Conservation (phyloP, 2,113 vertebrate species). For the Nothocercus julius region DNA sequence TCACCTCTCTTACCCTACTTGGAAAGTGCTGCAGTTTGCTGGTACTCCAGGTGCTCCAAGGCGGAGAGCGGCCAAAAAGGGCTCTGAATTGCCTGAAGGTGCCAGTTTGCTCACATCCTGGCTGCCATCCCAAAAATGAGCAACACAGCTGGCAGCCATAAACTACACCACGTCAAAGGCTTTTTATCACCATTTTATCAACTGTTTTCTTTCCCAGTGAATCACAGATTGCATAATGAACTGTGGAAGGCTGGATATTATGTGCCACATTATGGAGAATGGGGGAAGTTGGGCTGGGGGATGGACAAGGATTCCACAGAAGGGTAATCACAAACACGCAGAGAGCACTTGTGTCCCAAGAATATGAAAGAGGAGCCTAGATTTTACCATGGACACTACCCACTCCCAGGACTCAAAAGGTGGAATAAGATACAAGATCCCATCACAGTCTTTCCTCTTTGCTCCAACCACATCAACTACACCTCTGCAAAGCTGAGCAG, state of each 20-base stretch:
- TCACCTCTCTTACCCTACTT: not conserved
- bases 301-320: not conserved
- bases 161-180: not conserved
- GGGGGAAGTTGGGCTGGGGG: not conserved
- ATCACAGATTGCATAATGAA: not conserved
- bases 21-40: not conserved
- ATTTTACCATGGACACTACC: not conserved
- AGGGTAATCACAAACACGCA: not conserved
- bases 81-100: not conserved
- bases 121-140: not conserved
- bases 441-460: not conserved
- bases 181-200: not conserved
- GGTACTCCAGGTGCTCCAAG: not conserved
- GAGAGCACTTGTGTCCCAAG: not conserved
- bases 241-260: not conserved
- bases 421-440: not conserved
- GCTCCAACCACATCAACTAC: not conserved
- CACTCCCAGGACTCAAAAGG: not conserved
- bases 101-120: not conserved
- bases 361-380: not conserved
- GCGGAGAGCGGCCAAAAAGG: not conserved
- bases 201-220: not conserved
- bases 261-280: not conserved
- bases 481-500: not conserved
- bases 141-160: not conserved